Conservation (phyloP, 2,113 vertebrate species). For the Budorcas taxicolor region DNA sequence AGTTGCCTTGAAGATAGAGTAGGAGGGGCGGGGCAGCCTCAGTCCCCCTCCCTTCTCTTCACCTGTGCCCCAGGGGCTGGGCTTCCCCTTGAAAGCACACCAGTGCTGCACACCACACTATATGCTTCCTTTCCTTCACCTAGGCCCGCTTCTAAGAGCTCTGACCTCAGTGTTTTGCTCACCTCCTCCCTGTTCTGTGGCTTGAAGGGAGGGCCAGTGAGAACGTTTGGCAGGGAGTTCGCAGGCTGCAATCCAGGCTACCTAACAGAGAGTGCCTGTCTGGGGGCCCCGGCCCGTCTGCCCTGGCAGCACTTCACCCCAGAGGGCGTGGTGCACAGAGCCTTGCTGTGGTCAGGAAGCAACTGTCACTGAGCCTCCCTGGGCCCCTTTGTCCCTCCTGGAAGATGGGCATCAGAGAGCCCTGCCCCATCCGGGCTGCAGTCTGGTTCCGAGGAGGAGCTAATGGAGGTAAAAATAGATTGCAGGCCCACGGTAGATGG, state of each 20-base stretch:
- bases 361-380: background rate
- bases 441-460: constrained; percentile 35
- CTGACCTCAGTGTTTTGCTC: background rate
- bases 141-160: background rate
- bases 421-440: background rate
- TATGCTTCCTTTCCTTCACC: background rate
- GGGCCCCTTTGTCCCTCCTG: background rate
- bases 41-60: background rate
- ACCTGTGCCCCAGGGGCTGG: background rate
- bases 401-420: background rate
- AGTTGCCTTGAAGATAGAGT: background rate
- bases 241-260: background rate
- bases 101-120: background rate
- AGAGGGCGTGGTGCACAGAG: background rate
- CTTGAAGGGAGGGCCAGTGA: constrained; percentile 59
- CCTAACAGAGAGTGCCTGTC: background rate
- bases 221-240: constrained; percentile 57
- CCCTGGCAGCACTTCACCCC: background rate
- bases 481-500: background rate
- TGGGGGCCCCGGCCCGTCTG: background rate
- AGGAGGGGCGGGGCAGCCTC: background rate
- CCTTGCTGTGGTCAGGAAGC: background rate
- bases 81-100: background rate
- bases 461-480: constrained; percentile 60
- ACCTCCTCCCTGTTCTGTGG: background rate